These are phyloP conservation scores for Cryptoprocta ferox DNA, from an alignment of 2,797 vertebrate genomes.

Conservation along the genomic window DNA sequence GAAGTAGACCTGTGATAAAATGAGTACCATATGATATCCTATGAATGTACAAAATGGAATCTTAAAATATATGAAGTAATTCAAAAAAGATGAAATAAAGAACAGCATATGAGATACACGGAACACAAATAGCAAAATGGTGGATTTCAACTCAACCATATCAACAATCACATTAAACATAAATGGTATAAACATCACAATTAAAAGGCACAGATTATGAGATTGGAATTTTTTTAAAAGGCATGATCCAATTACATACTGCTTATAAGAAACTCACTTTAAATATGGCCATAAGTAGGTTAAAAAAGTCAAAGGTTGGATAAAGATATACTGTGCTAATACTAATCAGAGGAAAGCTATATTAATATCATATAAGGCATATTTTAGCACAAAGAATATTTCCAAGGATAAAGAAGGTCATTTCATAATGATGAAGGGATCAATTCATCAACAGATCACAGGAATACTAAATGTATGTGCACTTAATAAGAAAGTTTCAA, in stretches of 20 bases:
- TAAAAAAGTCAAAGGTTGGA: conserved; percentile 20
- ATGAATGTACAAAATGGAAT: neutral
- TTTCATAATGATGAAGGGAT: conserved; percentile 5
- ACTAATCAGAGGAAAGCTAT: neutral
- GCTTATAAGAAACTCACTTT: neutral
- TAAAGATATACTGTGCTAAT: neutral
- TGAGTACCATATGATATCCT: neutral
- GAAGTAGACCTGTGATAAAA: neutral
- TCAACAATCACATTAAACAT: conserved; percentile 6
- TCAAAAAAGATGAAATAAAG: neutral
- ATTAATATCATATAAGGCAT: neutral
- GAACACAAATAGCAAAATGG: neutral
- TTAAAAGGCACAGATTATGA: conserved; percentile 8
- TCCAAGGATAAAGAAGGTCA: neutral
- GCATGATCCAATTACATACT: neutral
- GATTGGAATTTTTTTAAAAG: neutral
- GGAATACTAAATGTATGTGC: neutral
- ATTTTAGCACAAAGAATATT: conserved; percentile 34
- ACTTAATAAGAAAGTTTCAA: conserved; percentile 13
- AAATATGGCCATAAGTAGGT: neutral
- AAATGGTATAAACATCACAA: neutral
- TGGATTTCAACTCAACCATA: neutral
- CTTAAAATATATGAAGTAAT: neutral
- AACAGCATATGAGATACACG: neutral
- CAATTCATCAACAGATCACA: neutral